Evolutionary conservation across 2,797 vertebrate genomes (phyloP).

Genomic region (Enteromius radiatus): DNA sequence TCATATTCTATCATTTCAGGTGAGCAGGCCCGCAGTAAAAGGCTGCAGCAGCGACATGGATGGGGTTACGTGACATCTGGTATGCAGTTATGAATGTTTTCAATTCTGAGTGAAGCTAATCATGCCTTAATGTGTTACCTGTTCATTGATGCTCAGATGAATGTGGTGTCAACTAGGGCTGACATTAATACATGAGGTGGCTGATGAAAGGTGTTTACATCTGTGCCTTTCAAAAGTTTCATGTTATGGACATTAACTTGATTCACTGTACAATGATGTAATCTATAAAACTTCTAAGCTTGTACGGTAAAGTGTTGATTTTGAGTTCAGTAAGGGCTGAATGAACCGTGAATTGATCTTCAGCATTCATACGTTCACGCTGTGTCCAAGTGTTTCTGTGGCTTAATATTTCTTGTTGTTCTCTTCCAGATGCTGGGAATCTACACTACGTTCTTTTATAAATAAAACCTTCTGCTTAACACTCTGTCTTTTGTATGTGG

Average conservation of each 20-base stretch:
- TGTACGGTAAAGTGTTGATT: too few species aligned
- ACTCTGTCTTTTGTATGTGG: not conserved
- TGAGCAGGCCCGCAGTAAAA: not conserved
- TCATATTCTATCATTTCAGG: constrained; percentile 13
- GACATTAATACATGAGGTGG: constrained; percentile 49
- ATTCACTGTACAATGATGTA: not conserved
- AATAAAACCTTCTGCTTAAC: constrained; percentile 1
- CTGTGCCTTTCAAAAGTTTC: not conserved
- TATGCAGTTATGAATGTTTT: not conserved
- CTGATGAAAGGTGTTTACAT: not conserved
- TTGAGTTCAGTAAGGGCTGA: not conserved
- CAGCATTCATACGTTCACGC: not conserved
- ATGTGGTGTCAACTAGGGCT: constrained; percentile 57
- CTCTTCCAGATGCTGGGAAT: constrained; percentile 19
- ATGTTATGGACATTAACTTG: constrained; percentile 16
- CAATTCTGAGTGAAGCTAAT: not conserved
- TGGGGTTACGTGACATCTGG: not conserved
- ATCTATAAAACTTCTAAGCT: not conserved
- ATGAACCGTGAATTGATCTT: not conserved
- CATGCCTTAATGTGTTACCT: constrained; percentile 59
- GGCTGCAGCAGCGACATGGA: not conserved
- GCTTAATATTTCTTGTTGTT: not conserved
- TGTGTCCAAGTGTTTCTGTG: not conserved
- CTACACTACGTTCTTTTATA: not conserved
- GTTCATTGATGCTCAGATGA: constrained; percentile 49